Evolutionary conservation across 2,797 vertebrate species (phyloP).

Genomic region (Monodelphis domestica): DNA sequence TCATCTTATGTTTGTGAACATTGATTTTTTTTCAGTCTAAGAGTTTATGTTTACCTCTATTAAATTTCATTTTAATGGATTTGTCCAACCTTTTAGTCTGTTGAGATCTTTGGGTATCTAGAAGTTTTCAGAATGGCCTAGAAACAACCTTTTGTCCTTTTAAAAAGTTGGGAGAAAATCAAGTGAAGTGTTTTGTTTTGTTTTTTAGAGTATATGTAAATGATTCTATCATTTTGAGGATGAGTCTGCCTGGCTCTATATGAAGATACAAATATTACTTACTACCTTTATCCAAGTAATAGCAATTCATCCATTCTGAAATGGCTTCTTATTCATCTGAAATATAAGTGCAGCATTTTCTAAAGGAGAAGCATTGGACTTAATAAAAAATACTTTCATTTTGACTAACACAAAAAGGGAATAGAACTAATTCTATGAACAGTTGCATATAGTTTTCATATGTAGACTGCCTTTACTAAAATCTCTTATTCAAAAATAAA

Average conservation of each 20-base stretch:
- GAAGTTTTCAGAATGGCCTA: neutral
- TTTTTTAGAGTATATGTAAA: too few species aligned
- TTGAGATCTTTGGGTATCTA: neutral
- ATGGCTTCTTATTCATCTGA: neutral
- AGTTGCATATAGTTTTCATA: constrained; percentile 20
- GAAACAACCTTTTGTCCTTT: neutral
- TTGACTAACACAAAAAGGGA: constrained; percentile 22
- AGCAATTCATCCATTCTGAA: neutral
- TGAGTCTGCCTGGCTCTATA: neutral
- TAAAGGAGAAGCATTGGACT: neutral
- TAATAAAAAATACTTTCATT: neutral
- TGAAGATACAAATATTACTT: neutral
- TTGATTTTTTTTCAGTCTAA: neutral
- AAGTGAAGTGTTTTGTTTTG: too few species aligned
- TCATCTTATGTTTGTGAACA: neutral
- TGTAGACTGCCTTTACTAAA: neutral
- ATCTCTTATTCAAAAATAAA: neutral
- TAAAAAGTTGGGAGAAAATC: too few species aligned
- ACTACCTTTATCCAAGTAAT: neutral
- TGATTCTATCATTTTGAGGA: neutral
- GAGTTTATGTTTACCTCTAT: neutral
- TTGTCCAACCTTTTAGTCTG: neutral
- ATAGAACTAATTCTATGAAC: neutral
- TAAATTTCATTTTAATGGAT: neutral
- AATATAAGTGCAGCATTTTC: neutral